Base-by-base conservation (phyloP, 1,140 invertebrate genomes). In the Brachionus manjavacas region DNA sequence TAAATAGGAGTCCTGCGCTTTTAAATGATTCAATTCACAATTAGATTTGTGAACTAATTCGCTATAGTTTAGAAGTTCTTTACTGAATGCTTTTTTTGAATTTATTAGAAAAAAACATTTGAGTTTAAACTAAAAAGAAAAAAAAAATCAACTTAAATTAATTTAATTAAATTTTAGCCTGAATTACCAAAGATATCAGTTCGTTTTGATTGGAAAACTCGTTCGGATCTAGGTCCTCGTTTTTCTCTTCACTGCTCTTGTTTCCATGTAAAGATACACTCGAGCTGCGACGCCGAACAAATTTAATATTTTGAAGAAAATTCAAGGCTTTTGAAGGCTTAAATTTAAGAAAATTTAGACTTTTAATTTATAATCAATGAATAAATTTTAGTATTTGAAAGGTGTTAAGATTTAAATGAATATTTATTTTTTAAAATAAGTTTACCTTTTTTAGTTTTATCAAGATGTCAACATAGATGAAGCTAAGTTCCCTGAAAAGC, bases 61-160 rank as follows among this genome's bases (percentile, higher is more conserved):
- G 31, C 3, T 16, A 11, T 41, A 74, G 14, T 43, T 46, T 28
- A 49, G 46, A 6, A 76, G 43, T 23, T 76, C 72, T 76, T 76
- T 76, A 12, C 31, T 46, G 25, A 76, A 76, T 14, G 12, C 20
- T 76, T 76, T 76, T 46, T 46, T 46, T 49, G 72, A 76, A 35
- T 76, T 76, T 11, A 76, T 49, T 12, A 76, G 41, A 28, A 76
- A 76, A 49, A 25, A 76, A 25, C 72, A 76, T 49, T 76, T 76
- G 4, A 76, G 72, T 28, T 76, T 76, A 28, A 76, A 76, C 72
- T 76, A 20, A 25, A 49, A 60, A 25, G 0, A 46, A 46, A 46
- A 46, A 46, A 31, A 31, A 4, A 12, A 12, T 14, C 4, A 43
- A 46, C 14, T 46, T 41, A 46, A 23, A 43, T 72, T 72, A 41